Percentiles rank a stretch among this genome's conserved stretches.
Evolutionary conservation across 2,888 invertebrate genomes (phyloP).

Genomic region (Macroteleia sp.): DNA sequence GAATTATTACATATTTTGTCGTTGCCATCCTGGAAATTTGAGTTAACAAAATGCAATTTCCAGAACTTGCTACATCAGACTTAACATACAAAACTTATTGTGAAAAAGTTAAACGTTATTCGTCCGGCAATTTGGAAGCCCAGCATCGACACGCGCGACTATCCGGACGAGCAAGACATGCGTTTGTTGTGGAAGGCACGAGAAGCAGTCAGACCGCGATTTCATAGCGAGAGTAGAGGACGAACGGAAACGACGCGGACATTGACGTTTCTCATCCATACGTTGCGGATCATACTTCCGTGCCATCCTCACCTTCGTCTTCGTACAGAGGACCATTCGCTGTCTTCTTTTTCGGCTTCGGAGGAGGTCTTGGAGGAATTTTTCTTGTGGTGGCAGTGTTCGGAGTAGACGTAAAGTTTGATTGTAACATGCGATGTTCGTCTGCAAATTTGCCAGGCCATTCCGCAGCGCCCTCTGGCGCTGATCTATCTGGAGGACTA

Average conservation of each 20-base stretch:
- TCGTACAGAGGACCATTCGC: conserved; percentile 92
- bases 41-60: too few relatives aligned
- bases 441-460: conserved; percentile 86
- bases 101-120: neutral
- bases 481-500: conserved; percentile 79
- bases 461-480: conserved; percentile 84
- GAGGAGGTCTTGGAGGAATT: conserved; percentile 92
- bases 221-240: conserved; percentile 49
- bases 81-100: too few relatives aligned
- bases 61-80: too few relatives aligned
- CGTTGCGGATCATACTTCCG: conserved; percentile 88
- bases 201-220: conserved; percentile 74
- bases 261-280: conserved; percentile 73
- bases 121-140: conserved; percentile 57
- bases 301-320: conserved; percentile 95
- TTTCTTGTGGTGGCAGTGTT: conserved; percentile 86
- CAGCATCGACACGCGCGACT: conserved; percentile 39
- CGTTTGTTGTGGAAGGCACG: conserved; percentile 76
- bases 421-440: conserved; percentile 85
- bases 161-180: conserved; percentile 46
- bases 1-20: too few relatives aligned
- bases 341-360: conserved; percentile 90
- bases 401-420: conserved; percentile 83
- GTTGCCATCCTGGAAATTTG: too few relatives aligned
- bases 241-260: conserved; percentile 19